Evolutionary conservation across 2,797 vertebrate species (phyloP).

Genomic region (Myotis vivesi): DNA sequence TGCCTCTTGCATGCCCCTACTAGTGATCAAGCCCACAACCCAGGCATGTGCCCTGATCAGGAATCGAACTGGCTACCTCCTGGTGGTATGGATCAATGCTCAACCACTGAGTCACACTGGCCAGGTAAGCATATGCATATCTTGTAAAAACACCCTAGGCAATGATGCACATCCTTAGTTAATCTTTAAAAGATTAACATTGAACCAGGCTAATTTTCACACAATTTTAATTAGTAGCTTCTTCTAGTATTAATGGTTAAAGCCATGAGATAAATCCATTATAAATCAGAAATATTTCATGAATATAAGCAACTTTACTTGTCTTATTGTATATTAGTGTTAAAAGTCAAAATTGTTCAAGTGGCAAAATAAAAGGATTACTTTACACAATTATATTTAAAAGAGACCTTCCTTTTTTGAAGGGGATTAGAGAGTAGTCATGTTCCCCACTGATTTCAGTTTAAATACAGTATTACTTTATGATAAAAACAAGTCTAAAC

Average conservation of each 20-base stretch:
- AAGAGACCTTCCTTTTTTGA: neutral
- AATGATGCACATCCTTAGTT: neutral
- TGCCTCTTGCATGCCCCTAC: too few relatives aligned
- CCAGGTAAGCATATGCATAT: too few relatives aligned
- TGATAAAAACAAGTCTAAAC: neutral
- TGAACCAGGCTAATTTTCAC: neutral
- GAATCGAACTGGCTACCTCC: too few relatives aligned
- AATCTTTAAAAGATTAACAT: neutral
- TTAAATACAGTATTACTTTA: neutral
- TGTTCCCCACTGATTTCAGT: neutral
- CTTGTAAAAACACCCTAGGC: neutral
- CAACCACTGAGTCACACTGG: too few relatives aligned
- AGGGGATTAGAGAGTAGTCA: neutral
- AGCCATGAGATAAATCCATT: neutral
- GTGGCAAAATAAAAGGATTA: neutral
- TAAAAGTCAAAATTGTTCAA: constrained; percentile 29
- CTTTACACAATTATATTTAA: neutral
- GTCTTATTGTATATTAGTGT: neutral
- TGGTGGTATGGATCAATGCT: too few relatives aligned
- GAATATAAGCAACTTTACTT: neutral
- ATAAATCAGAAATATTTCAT: constrained; percentile 13
- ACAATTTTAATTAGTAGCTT: neutral
- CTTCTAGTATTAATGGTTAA: constrained; percentile 22
- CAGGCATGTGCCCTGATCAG: too few relatives aligned
- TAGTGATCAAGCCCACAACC: too few relatives aligned